Evolutionary conservation across 2,888 invertebrate species (phyloP).

Genomic region (Troilus luridus): DNA sequence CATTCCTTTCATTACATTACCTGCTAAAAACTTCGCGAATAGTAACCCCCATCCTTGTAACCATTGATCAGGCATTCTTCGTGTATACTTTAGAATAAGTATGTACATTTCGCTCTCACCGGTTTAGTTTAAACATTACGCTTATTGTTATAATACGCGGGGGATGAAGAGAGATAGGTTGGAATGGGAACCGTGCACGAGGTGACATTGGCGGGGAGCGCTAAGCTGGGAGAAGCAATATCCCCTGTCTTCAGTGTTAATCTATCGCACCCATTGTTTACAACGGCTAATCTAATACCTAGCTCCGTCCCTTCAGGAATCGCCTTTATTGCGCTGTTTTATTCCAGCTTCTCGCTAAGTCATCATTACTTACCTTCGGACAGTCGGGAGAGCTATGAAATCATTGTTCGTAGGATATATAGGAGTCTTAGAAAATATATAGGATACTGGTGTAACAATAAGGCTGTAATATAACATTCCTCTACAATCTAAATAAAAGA

Average conservation of each 20-base stretch:
- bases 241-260: constrained; percentile 1
- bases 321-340: no score
- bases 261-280: not conserved
- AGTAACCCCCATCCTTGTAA: not conserved
- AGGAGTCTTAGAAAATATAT: no score
- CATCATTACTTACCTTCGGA: no score
- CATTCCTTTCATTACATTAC: not conserved
- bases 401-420: no score
- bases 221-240: constrained; percentile 3
- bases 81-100: not conserved
- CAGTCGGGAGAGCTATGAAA: no score
- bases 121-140: not conserved
- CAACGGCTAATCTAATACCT: not conserved
- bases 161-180: not conserved
- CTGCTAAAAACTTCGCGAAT: not conserved
- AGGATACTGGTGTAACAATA: no score
- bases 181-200: not conserved
- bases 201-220: not conserved
- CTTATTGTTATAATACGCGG: not conserved
- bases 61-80: not conserved
- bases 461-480: no score
- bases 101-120: not conserved
- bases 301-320: no score
- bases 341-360: no score
- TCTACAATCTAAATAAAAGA: no score